Conservation (phyloP, 2,797 vertebrate species). For the Monodelphis domestica region DNA sequence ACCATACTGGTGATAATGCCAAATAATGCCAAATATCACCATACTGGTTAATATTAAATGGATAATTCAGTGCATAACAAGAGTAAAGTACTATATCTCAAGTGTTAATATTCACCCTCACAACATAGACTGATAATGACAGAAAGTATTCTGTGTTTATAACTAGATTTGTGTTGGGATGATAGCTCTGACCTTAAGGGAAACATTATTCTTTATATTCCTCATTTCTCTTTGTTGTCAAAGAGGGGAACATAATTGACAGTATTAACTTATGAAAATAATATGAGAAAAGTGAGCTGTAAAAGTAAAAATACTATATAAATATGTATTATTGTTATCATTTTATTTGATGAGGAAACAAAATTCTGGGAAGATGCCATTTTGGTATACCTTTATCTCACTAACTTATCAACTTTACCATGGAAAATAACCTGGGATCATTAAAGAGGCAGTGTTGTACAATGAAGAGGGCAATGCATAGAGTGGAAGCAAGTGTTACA, state of each 20-base stretch:
- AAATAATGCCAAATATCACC: neutral
- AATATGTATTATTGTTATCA: neutral
- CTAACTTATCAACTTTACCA: neutral
- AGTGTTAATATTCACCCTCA: neutral
- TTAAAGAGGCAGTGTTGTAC: neutral
- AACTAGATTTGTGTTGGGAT: neutral
- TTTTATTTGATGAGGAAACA: neutral
- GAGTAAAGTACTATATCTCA: neutral
- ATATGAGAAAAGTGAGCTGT: neutral
- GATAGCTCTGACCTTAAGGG: neutral
- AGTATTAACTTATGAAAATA: neutral
- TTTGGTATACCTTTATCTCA: neutral
- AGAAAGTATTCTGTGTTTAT: neutral
- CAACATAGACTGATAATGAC: neutral
- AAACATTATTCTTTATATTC: neutral
- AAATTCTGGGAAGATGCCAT: neutral
- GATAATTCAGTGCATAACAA: neutral
- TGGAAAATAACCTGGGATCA: neutral
- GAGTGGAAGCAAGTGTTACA: neutral
- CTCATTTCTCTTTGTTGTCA: neutral
- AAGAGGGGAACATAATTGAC: neutral
- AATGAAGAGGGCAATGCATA: neutral
- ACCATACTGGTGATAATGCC: neutral
- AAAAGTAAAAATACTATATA: neutral
- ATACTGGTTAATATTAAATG: neutral